phyloP scores from a whole-genome alignment of 2,113 vertebrate species.

The Rhegmatorhina hoffmannsi region DNA sequence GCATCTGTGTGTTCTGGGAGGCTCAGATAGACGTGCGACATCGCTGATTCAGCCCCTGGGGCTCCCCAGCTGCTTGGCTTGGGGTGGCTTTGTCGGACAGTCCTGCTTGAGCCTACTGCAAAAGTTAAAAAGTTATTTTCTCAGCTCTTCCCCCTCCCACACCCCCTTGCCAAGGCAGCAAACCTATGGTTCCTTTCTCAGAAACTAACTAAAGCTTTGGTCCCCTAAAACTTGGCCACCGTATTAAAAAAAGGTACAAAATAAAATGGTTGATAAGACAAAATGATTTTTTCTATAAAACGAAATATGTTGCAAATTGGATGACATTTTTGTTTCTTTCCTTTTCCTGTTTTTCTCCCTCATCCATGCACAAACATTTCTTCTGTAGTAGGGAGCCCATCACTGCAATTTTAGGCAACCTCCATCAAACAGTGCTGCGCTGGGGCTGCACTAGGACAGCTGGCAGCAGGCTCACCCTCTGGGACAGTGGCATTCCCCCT shows the following conservation, averaged over 20 bases:
- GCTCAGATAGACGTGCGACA: neutral
- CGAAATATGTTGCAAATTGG: neutral
- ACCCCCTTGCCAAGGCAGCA: neutral
- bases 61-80: neutral
- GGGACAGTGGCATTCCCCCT: neutral
- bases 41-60: neutral
- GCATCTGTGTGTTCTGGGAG: neutral
- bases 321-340: neutral
- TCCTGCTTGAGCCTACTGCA: neutral
- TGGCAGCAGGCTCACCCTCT: too few species aligned
- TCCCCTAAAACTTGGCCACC: neutral
- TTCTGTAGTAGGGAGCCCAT: neutral
- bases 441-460: too few species aligned
- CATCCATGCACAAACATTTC: neutral
- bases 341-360: neutral
- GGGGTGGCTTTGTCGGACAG: neutral
- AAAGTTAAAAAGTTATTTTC: neutral
- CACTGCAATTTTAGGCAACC: neutral
- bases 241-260: neutral
- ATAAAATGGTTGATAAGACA: neutral
- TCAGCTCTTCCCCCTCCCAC: neutral
- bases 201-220: neutral
- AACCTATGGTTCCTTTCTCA: neutral
- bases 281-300: neutral
- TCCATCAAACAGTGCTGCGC: fast-evolving